Conservation (phyloP, 2,113 vertebrate species). For the Misgurnus anguillicaudatus region DNA sequence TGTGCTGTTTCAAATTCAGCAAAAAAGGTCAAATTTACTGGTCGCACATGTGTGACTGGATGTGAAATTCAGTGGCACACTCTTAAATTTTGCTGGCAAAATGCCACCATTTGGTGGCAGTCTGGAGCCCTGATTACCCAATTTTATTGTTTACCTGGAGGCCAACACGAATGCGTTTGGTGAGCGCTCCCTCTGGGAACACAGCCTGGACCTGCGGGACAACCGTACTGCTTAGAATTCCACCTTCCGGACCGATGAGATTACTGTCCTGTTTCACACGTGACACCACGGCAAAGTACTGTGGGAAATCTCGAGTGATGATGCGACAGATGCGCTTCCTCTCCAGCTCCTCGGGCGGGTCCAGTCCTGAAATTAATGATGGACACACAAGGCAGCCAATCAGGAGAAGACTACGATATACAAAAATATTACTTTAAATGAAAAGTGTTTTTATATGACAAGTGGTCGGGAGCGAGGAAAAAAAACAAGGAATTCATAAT, state of each 20-base stretch:
- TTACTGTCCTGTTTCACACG: slow-evolving; percentile 96
- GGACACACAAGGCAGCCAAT: background rate
- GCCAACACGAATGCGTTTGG: slow-evolving; percentile 94
- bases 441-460: no score
- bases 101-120: no score
- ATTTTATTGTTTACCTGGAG: slow-evolving; percentile 82
- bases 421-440: no score
- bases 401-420: no score
- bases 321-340: slow-evolving; percentile 95
- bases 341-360: slow-evolving; percentile 90
- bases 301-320: slow-evolving; percentile 95
- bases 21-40: no score
- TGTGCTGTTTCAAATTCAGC: no score
- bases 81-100: no score
- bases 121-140: no score
- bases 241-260: slow-evolving; percentile 95
- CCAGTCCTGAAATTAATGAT: slow-evolving; percentile 77
- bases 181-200: slow-evolving; percentile 95
- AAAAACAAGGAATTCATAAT: no score
- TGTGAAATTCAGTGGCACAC: no score
- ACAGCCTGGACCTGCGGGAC: slow-evolving; percentile 94
- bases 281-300: slow-evolving; percentile 96
- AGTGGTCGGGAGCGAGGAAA: no score
- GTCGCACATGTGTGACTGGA: no score
- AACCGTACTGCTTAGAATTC: slow-evolving; percentile 94